Evolutionary conservation across 64 coral and sea anemone genomes (phyloP).

Genomic region (Montipora efflorescens): DNA sequence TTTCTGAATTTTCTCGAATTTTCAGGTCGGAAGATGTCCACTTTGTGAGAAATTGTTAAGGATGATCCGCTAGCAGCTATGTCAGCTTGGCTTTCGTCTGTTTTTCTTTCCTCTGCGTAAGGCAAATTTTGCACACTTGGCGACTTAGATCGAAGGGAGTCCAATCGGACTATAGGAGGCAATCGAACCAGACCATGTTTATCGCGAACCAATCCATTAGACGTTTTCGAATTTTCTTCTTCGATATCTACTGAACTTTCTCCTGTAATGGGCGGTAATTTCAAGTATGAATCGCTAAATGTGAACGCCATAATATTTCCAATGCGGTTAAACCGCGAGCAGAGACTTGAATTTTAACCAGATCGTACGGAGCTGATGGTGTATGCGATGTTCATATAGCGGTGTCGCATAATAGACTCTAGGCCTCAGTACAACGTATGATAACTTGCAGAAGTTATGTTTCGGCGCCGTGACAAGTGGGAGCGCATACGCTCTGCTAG

Average conservation of each 20-base stretch:
- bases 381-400: not conserved
- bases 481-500: not conserved
- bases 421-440: too few relatives aligned
- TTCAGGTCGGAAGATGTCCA: not conserved
- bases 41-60: not conserved
- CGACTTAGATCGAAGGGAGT: slow-evolving; percentile 40
- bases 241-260: slow-evolving; percentile 21
- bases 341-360: slow-evolving; percentile 19
- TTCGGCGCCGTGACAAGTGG: not conserved
- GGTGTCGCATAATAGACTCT: too few relatives aligned
- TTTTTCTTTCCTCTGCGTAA: slow-evolving; percentile 11
- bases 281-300: slow-evolving; percentile 54
- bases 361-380: not conserved
- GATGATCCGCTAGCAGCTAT: not conserved
- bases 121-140: slow-evolving; percentile 10
- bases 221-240: slow-evolving; percentile 29
- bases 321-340: slow-evolving; percentile 6
- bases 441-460: not conserved
- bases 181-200: slow-evolving; percentile 83
- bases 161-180: slow-evolving; percentile 83
- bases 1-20: not conserved
- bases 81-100: not conserved
- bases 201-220: slow-evolving; percentile 73
- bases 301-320: slow-evolving; percentile 35
- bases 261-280: slow-evolving; percentile 64